phyloP scores from a whole-genome alignment of 2,888 invertebrate species.

The Steinernema carpocapsae region DNA sequence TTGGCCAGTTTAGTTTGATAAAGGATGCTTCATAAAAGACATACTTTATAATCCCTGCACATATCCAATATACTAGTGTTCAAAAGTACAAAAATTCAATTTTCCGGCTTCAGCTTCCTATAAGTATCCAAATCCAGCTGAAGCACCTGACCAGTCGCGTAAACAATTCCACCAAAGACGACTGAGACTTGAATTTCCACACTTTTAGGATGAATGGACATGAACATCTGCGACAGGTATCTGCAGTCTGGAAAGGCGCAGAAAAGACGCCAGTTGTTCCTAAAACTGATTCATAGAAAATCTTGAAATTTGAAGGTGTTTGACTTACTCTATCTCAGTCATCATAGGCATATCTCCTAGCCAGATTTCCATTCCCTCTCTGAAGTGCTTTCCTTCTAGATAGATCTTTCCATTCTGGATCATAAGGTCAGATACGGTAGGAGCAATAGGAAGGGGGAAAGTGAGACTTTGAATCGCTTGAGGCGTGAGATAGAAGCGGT shows the following conservation, averaged over 20 bases:
- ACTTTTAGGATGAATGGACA: background rate
- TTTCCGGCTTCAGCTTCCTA: too few species aligned
- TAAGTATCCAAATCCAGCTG: too few species aligned
- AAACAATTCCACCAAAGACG: background rate
- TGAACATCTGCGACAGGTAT: background rate
- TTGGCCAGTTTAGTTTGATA: too few species aligned
- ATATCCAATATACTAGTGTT: too few species aligned
- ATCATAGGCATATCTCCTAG: background rate
- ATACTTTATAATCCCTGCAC: too few species aligned
- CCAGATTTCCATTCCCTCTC: background rate
- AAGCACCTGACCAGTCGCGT: slow-evolving; percentile 1
- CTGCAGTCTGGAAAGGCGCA: background rate
- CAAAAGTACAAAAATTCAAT: too few species aligned
- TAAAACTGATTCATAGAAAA: background rate
- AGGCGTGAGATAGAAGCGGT: background rate
- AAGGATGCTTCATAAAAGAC: too few species aligned
- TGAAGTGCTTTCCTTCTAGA: background rate
- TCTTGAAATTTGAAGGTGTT: background rate
- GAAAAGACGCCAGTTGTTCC: background rate
- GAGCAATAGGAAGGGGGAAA: background rate
- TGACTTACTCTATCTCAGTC: background rate
- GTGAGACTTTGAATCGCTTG: too few species aligned
- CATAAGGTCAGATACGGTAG: background rate
- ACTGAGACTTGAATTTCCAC: background rate
- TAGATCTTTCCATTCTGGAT: background rate